Base-by-base conservation (phyloP, 2,888 invertebrate genomes). In the Erebia palarica region DNA sequence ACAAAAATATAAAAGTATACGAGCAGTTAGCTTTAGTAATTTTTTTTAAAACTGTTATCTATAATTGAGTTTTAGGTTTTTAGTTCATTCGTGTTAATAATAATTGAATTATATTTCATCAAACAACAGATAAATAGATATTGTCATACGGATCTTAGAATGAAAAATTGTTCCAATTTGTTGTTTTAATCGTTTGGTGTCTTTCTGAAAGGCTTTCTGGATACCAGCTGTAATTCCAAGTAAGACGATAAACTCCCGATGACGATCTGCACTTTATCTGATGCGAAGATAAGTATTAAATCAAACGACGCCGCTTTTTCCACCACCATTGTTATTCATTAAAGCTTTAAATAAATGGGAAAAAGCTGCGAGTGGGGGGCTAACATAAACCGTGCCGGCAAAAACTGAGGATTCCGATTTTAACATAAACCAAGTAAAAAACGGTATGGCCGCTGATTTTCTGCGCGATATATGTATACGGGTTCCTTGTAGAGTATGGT, bases 321-420 rank as follows among this genome's bases (percentile, higher is more conserved):
- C 83, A 78, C 77, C 82, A 21, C 78, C 84, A 91, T 91, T 89
- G 82, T 86, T 92, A 92, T 92, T 92, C 91, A 92, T 92, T 90
- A 89, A 92, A 84, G 78, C 92, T 90, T 90, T 86, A 88, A 90
- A 92, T 92, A 90, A 91, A 88, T 80, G 76, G 86, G 87, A 90
- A 92, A 89, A 91, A 88, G 82, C 72, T 75, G 77, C 86, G 80
- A 86, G 88, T 89, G 89, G 92, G 90, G 91, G 91, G 90, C 77
- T 90, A 90, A 91, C 90, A 90, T 92, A 92, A 91, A 91, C 86
- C 82, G 88, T 83, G 77, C 47, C 53, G 36, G 74, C 82, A 91
- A 92, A 91, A 92, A 91, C 81, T 74, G 67, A 83, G 77, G 86
- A 86, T 85, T 85, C 79, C 74, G 72, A 76, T 75, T 82, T 85